Percentiles rank a stretch among this genome's conserved stretches.
phyloP scores from a whole-genome alignment of 2,113 vertebrate species.

The Lycocorax pyrrhopterus region DNA sequence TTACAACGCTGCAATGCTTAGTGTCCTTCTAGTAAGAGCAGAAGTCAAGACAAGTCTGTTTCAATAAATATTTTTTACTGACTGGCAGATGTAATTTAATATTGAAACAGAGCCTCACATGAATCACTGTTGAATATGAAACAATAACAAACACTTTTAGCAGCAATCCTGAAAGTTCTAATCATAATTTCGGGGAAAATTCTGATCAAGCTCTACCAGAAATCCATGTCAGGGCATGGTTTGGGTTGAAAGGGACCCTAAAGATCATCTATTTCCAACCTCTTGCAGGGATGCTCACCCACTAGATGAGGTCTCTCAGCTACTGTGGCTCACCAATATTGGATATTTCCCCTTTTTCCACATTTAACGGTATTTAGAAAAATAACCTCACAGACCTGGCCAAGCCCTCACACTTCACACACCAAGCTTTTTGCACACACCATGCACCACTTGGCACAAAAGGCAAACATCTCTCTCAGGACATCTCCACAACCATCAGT shows the following conservation, averaged over 20 bases:
- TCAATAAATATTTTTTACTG: background rate
- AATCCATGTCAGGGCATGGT: background rate
- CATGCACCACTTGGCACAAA: background rate
- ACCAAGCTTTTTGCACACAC: background rate
- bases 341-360: background rate
- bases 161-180: background rate
- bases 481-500: background rate
- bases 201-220: background rate
- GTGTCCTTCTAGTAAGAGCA: background rate
- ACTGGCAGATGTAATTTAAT: background rate
- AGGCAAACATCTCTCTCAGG: background rate
- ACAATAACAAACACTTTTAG: background rate
- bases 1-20: background rate
- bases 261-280: background rate
- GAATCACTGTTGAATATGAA: background rate
- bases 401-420: background rate
- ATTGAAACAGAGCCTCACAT: background rate
- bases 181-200: background rate
- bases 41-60: background rate
- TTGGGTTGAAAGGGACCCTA: background rate
- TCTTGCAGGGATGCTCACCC: background rate
- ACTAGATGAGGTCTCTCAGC: background rate
- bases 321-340: background rate
- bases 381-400: background rate
- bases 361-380: background rate